Base-by-base conservation (phyloP, 2,113 vertebrate genomes). In the Anthoscopus minutus region DNA sequence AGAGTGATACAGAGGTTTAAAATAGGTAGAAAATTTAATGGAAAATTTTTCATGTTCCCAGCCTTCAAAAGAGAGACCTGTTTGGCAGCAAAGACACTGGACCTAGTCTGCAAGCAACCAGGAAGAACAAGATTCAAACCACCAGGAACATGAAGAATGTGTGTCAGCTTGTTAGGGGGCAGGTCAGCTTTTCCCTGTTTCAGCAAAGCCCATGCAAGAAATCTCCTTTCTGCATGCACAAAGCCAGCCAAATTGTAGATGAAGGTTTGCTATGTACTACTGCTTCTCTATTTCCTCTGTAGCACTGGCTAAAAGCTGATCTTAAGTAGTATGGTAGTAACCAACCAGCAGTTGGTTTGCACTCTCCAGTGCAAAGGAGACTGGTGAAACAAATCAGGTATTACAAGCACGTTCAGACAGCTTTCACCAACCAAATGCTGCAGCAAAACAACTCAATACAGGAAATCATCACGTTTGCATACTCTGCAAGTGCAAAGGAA, bases 211-310 rank as follows among this genome's bases (percentile, higher is more conserved):
- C 25, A 33, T 6, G 40, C 42, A 88, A 66, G 47, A 81, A 76
- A 48, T 18, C 54, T 82, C 66, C 44, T 17, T 9, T 21, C 20
- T 20, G 33, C 25, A 5, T 0, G 0, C 64, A 78, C 0, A 80
- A 45, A 47, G 20, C 13, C 67, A 83, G 44, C 2, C 38, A 86
- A 45, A 45, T 2, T 74, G 33, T 15, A 87, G 27, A 27, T 31
- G 13, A 66, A 79, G 15, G 15, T 31, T 42, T 48, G 35, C 48
- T 42, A 28, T 4, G 3, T 40, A 45, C 51, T 48, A 20, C 30
- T 81, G 51, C 20, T 88, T 13, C 47, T 16, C 21, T 44, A 72
- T 16, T 66, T 56, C n/a, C n/a, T 44, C 45, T 57, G 45, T 4
- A 65, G 70, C n/a, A 40, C 5, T 47, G n/a, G 27, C 33, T 88